These are phyloP conservation scores for Danaus chrysippus DNA, from an alignment of 2,888 invertebrate species.

Conservation along the genomic window DNA sequence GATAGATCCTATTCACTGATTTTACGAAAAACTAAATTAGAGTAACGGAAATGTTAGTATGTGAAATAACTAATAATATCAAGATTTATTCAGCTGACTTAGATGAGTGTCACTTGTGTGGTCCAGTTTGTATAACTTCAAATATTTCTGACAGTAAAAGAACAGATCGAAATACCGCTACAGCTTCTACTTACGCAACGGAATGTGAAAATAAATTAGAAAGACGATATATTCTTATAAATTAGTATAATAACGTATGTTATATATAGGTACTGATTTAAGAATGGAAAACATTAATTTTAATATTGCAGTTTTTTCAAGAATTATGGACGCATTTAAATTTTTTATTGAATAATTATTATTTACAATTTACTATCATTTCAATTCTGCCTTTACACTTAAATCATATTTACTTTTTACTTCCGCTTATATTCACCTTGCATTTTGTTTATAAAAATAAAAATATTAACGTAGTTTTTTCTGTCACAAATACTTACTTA, in stretches of 20 bases:
- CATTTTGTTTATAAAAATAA: too few species aligned
- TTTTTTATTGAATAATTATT: too few species aligned
- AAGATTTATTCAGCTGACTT: constrained; percentile 37
- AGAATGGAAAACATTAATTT: too few species aligned
- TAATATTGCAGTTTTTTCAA: too few species aligned
- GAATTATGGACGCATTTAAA: too few species aligned
- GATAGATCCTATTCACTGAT: not conserved
- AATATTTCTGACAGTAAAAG: constrained; percentile 51
- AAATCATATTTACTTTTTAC: too few species aligned
- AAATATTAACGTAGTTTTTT: too few species aligned
- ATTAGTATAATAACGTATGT: not conserved
- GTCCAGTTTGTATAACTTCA: constrained; percentile 55
- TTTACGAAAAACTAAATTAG: not conserved
- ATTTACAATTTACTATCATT: too few species aligned
- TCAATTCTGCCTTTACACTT: too few species aligned
- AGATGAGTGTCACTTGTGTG: constrained; percentile 52
- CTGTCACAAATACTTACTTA: too few species aligned
- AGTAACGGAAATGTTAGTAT: not conserved
- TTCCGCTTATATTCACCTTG: too few species aligned
- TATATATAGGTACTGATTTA: not conserved
- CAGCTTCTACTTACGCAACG: constrained; percentile 15
- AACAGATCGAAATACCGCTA: constrained; percentile 42
- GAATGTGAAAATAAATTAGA: not conserved
- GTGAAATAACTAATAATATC: constrained; percentile 29
- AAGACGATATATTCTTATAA: not conserved